Percentiles rank a stretch among this genome's conserved stretches.
These are phyloP conservation scores for Drosophila sp. DNA, from an alignment of 1,140 invertebrate genomes.

Conservation along the genomic window DNA sequence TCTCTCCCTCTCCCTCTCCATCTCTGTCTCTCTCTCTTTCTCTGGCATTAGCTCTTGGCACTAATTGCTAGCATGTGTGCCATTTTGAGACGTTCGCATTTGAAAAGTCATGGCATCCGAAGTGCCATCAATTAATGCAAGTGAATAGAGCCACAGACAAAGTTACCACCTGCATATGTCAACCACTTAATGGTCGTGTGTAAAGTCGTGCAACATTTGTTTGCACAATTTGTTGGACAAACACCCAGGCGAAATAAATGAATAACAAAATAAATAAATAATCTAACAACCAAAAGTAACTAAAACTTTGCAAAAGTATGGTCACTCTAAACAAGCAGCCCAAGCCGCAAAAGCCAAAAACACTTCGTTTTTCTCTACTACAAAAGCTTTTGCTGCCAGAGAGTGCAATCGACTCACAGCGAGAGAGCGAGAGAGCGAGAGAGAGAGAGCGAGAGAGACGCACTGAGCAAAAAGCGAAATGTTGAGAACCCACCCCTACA, in stretches of 20 bases:
- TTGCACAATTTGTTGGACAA: slow-evolving; percentile 30
- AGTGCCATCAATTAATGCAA: slow-evolving; percentile 37
- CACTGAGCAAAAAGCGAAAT: slow-evolving; percentile 49
- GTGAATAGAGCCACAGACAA: slow-evolving; percentile 6
- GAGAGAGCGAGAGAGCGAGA: slow-evolving; percentile 28
- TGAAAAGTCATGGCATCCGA: slow-evolving; percentile 28
- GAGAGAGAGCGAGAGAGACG: slow-evolving; percentile 33
- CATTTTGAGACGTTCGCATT: slow-evolving; percentile 27
- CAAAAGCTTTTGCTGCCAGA: slow-evolving; percentile 65
- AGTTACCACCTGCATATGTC: not conserved
- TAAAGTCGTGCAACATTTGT: slow-evolving; percentile 2
- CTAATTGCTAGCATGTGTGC: slow-evolving; percentile 64
- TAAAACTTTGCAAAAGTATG: slow-evolving; percentile 57
- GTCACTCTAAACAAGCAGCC: slow-evolving; percentile 63
- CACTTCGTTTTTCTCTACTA: slow-evolving; percentile 76
- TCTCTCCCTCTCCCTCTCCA: slow-evolving; percentile 16
- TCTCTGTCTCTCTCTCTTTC: not conserved
- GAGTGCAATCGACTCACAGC: slow-evolving; percentile 24
- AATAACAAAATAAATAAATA: slow-evolving; percentile 37
- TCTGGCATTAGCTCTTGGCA: slow-evolving; percentile 33
- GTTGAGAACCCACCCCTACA: slow-evolving; percentile 10
- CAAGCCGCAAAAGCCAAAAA: slow-evolving; percentile 69
- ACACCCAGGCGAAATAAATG: not conserved
- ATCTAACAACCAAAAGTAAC: slow-evolving; percentile 41
- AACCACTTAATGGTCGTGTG: slow-evolving; percentile 6